A percentile compares a stretch with the other conserved stretches of the same genome.
Evolutionary conservation across 2,888 invertebrate species (phyloP).

Genomic region (Cyclophora punctaria): DNA sequence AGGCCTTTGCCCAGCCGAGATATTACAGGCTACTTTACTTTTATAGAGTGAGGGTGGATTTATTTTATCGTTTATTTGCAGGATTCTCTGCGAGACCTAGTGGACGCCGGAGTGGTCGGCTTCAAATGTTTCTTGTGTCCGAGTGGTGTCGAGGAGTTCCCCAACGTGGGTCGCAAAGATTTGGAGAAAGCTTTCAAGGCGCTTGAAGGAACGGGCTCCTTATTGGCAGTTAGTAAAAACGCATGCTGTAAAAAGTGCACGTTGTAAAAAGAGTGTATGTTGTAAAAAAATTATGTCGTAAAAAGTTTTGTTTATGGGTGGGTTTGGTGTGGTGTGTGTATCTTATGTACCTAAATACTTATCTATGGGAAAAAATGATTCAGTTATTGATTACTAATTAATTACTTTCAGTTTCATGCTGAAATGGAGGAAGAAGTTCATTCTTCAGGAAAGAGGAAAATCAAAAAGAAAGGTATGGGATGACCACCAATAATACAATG

Average conservation of each 20-base stretch:
- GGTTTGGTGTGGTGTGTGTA: too few relatives aligned
- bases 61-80: conserved; percentile 28
- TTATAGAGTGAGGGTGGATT: too few relatives aligned
- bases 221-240: conserved; percentile 75
- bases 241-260: too few relatives aligned
- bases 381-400: background rate
- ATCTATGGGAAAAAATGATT: too few relatives aligned
- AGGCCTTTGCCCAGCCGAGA: too few relatives aligned
- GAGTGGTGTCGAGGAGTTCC: conserved; percentile 81
- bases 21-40: too few relatives aligned
- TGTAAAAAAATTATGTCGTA: too few relatives aligned
- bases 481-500: too few relatives aligned
- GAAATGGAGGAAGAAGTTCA: conserved; percentile 69
- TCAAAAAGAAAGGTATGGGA: conserved; percentile 41
- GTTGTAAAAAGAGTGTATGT: too few relatives aligned
- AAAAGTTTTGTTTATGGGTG: too few relatives aligned
- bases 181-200: conserved; percentile 74
- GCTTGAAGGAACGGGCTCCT: conserved; percentile 74
- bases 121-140: conserved; percentile 84
- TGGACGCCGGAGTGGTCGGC: conserved; percentile 81
- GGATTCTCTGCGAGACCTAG: conserved; percentile 73
- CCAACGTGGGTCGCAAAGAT: conserved; percentile 72
- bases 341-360: too few relatives aligned
- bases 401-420: conserved; percentile 79
- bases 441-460: conserved; percentile 30